Percentiles rank a stretch among this genome's conserved stretches.
Conservation (phyloP, 2,113 vertebrate genomes). For the Gymnorhina tibicen region DNA sequence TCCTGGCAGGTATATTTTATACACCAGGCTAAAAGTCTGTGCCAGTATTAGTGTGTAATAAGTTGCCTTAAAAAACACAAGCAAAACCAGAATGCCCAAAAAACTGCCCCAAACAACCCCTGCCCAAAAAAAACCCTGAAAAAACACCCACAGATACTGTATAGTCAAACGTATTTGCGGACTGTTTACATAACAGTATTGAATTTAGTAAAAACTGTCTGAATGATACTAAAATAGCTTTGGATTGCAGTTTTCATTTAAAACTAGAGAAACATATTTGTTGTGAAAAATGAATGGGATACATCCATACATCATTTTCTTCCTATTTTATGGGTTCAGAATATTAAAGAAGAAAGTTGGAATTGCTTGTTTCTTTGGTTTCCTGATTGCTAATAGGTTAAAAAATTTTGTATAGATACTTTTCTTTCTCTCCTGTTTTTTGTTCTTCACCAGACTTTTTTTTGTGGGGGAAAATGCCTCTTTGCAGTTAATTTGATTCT, state of each 20-base stretch:
- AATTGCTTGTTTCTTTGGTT: not conserved
- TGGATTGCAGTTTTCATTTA: not conserved
- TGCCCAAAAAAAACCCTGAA: fast-evolving
- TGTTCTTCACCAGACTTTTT: not conserved
- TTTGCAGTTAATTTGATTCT: not conserved
- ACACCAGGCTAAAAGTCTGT: not conserved
- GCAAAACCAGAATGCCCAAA: not conserved
- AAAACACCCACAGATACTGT: not conserved
- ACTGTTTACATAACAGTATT: not conserved
- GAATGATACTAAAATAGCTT: not conserved
- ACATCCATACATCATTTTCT: not conserved
- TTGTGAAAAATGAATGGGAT: not conserved
- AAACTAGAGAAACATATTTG: not conserved
- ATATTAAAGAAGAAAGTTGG: not conserved
- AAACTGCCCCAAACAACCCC: not conserved
- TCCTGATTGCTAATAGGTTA: not conserved
- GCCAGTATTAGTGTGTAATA: not conserved
- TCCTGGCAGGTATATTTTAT: not conserved
- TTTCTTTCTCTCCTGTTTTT: not conserved
- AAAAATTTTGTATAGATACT: not conserved
- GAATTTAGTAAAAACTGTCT: not conserved
- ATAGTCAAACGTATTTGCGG: not conserved
- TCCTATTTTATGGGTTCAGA: not conserved
- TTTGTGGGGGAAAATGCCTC: not conserved
- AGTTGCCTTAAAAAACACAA: not conserved